Evolutionary conservation across 2,797 vertebrate genomes (phyloP).

Genomic region (Danio tinwini): DNA sequence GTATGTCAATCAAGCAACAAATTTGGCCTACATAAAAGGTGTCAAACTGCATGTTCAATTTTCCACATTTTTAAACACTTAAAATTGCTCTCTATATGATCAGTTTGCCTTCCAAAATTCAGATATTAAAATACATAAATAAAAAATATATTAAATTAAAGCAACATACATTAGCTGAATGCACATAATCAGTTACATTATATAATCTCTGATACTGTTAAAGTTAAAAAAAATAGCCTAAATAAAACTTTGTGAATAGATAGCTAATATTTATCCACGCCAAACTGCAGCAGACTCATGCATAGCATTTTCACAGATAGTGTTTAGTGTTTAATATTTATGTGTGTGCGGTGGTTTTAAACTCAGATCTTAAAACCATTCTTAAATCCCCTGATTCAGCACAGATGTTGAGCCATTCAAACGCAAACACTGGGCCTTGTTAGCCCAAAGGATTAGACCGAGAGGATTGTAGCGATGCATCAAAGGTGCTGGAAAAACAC

Average conservation of each 20-base stretch:
- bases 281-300: constrained; percentile 64
- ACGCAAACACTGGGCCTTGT: constrained; percentile 71
- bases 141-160: too few species aligned
- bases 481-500: constrained; percentile 73
- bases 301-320: constrained; percentile 68
- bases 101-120: too few species aligned
- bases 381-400: constrained; percentile 76
- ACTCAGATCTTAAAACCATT: constrained; percentile 72
- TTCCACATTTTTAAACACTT: not conserved
- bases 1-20: too few species aligned
- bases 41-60: too few species aligned
- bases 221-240: not conserved
- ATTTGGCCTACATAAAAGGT: too few species aligned
- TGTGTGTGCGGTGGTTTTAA: constrained; percentile 65
- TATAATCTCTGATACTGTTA: not conserved
- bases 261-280: constrained; percentile 49
- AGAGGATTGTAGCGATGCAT: constrained; percentile 72
- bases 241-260: not conserved
- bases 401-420: constrained; percentile 81
- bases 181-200: not conserved
- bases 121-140: not conserved
- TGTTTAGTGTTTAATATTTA: constrained; percentile 70
- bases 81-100: not conserved
- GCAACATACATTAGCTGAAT: not conserved
- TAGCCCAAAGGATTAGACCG: constrained; percentile 77